These are phyloP conservation scores for Polyodon spathula DNA, from an alignment of 2,113 vertebrate genomes.

Conservation along the genomic window DNA sequence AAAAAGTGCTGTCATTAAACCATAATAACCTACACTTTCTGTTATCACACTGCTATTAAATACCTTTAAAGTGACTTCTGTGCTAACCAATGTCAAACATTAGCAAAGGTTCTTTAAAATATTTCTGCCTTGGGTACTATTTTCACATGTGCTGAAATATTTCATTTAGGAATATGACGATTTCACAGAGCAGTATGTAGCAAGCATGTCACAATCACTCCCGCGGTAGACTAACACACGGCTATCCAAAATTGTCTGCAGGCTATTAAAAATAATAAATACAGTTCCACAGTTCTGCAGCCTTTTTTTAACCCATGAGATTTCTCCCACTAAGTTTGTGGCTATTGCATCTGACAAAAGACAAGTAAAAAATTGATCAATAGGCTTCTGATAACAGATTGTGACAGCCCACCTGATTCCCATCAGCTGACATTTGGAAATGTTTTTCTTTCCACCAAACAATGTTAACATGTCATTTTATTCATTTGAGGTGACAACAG, in stretches of 20 bases:
- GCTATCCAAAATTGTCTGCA: too few relatives aligned
- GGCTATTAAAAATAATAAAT: too few relatives aligned
- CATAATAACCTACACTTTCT: too few relatives aligned
- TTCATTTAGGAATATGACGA: not conserved
- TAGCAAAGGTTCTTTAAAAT: too few relatives aligned
- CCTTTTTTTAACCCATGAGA: not conserved
- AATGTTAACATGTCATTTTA: not conserved
- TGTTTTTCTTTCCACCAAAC: not conserved
- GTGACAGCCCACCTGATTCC: not conserved
- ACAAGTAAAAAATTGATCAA: conserved; percentile 7
- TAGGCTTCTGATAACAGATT: not conserved
- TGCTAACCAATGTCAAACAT: too few relatives aligned
- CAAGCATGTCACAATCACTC: not conserved
- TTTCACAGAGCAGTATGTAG: not conserved
- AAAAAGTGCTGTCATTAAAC: too few relatives aligned
- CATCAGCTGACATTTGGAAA: too few relatives aligned
- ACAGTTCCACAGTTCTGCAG: not conserved
- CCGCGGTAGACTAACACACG: too few relatives aligned
- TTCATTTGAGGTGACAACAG: not conserved
- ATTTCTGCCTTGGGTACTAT: too few relatives aligned
- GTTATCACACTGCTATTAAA: too few relatives aligned
- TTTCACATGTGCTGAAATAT: too few relatives aligned
- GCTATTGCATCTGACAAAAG: not conserved
- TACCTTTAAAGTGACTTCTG: too few relatives aligned
- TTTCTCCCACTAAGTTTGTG: conserved; percentile 1